A percentile compares a stretch with the other conserved stretches of the same genome.
These are phyloP conservation scores for Willisornis vidua DNA, from an alignment of 2,113 vertebrate genomes.

Conservation along the genomic window DNA sequence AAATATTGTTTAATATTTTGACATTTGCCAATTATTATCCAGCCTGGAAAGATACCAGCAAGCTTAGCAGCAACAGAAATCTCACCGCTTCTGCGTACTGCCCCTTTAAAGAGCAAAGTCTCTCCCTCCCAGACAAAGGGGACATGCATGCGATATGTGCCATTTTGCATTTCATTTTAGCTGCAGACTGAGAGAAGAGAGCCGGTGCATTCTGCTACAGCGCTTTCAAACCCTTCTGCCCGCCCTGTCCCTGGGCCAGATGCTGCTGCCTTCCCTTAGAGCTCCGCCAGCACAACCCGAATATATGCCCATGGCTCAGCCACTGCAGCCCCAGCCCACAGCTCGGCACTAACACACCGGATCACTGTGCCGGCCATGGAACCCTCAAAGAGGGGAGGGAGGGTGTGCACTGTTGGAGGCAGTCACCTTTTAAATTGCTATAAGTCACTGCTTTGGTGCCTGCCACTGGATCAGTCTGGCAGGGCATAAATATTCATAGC, in stretches of 20 bases:
- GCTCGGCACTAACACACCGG: not conserved
- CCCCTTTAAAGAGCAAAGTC: constrained; percentile 32
- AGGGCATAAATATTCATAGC: not conserved
- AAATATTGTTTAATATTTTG: not conserved
- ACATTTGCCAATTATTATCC: not conserved
- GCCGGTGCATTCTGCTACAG: not conserved
- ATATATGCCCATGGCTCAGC: accelerated
- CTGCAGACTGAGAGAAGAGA: not conserved
- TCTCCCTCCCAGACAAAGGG: constrained; percentile 33
- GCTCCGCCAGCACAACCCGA: not conserved
- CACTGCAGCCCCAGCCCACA: not conserved
- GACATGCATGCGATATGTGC: not conserved
- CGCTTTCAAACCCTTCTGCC: not conserved
- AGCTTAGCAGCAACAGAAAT: not conserved
- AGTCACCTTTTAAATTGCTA: not conserved
- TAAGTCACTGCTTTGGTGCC: not conserved
- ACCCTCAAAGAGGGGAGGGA: not conserved
- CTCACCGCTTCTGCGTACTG: not conserved
- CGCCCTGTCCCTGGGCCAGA: not conserved
- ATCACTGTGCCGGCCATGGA: not conserved
- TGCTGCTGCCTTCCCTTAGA: not conserved
- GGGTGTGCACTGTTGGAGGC: not conserved
- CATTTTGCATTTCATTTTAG: constrained; percentile 18
- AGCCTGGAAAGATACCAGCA: not conserved
- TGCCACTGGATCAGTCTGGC: not conserved